Conservation (phyloP, 2,888 invertebrate species). For the Cartodere bifasciata region DNA sequence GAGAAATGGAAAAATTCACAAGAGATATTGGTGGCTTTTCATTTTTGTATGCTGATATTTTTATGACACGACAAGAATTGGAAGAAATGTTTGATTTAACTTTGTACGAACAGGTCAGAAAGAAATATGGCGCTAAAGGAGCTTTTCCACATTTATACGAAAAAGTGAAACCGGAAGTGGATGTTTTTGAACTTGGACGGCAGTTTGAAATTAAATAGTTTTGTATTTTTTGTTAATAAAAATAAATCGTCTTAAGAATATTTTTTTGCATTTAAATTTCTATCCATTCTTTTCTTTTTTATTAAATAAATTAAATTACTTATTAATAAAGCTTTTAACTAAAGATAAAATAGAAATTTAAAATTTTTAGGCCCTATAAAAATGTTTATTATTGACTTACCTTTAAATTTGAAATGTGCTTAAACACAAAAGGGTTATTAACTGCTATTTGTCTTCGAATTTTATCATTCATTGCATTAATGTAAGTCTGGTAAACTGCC, state of each 20-base stretch:
- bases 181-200: constrained; percentile 46
- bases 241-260: no score
- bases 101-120: constrained; percentile 47
- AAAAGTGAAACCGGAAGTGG: constrained; percentile 53
- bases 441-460: constrained; percentile 93
- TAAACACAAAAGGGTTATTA: constrained; percentile 97
- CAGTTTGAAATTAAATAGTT: constrained; percentile 14
- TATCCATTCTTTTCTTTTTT: no score
- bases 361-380: no score
- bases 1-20: constrained; percentile 57
- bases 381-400: no score
- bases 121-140: constrained; percentile 44
- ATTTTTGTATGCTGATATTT: constrained; percentile 58
- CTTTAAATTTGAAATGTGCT: constrained; percentile 91
- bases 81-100: constrained; percentile 55
- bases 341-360: no score
- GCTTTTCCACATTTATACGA: constrained; percentile 54
- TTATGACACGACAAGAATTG: constrained; percentile 52
- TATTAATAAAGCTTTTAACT: no score
- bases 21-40: constrained; percentile 54
- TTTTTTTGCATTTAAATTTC: no score
- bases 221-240: constrained; percentile 1
- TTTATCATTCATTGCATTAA: constrained; percentile 98
- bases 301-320: no score
- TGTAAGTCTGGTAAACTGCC: constrained; percentile 99